Evolutionary conservation across 1,140 invertebrate species (phyloP).

Genomic region (Drosophila pallidifrons): DNA sequence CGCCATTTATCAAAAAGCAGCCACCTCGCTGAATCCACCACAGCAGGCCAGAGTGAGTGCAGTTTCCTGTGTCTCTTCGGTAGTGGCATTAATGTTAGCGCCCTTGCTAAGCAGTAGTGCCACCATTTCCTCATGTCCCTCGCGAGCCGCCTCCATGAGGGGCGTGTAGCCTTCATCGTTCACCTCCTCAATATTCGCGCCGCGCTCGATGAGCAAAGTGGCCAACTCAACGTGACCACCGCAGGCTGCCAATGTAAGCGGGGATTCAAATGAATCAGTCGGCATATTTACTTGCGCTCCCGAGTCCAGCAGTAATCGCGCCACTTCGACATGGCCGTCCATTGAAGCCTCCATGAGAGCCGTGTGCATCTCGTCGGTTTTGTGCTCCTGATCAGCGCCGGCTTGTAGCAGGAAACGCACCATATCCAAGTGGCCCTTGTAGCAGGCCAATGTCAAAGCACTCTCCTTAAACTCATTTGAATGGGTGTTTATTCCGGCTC

Average conservation of each 20-base stretch:
- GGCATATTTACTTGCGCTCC: conserved; percentile 99
- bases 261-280: conserved; percentile 99
- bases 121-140: conserved; percentile 99
- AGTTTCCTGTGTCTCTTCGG: conserved; percentile 99
- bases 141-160: conserved; percentile 98
- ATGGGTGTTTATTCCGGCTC: conserved; percentile 99
- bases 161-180: conserved; percentile 99
- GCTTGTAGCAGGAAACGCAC: conserved; percentile 97
- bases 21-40: conserved; percentile 98
- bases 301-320: conserved; percentile 96
- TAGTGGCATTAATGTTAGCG: conserved; percentile 98
- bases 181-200: conserved; percentile 99
- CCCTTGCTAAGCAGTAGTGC: conserved; percentile 96
- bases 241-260: conserved; percentile 98
- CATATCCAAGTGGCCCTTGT: conserved; percentile 99
- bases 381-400: conserved; percentile 98
- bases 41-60: conserved; percentile 98
- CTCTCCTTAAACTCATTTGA: conserved; percentile 99
- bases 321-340: conserved; percentile 99
- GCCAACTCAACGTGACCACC: conserved; percentile 99
- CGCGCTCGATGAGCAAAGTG: conserved; percentile 96
- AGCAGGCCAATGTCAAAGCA: conserved; percentile 97
- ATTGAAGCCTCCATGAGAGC: conserved; percentile 99
- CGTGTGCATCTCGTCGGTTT: conserved; percentile 99
- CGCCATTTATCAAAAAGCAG: conserved; percentile 97